These are phyloP conservation scores for Rostratula benghalensis DNA, from an alignment of 2,113 vertebrate species.

Conservation along the genomic window DNA sequence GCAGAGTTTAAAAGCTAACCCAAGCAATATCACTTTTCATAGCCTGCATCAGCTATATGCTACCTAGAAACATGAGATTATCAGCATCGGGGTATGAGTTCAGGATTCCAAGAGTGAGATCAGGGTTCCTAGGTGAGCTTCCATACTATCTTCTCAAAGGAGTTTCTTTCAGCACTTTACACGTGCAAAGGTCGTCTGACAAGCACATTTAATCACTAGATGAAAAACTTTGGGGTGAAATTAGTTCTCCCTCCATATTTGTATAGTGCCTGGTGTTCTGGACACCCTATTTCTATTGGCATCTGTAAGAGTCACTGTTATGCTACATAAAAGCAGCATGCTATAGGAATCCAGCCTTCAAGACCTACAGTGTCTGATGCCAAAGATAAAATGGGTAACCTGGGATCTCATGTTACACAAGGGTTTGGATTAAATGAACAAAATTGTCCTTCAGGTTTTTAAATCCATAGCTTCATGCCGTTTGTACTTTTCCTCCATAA, in stretches of 20 bases:
- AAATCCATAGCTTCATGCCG: background rate
- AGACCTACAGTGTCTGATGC: background rate
- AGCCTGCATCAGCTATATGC: fast-evolving
- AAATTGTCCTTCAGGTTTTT: background rate
- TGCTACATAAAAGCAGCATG: background rate
- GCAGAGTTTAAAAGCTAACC: background rate
- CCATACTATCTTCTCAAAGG: background rate
- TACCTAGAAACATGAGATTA: background rate
- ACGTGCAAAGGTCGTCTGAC: background rate
- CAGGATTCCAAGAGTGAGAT: background rate
- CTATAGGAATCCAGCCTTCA: background rate
- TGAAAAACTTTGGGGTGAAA: background rate
- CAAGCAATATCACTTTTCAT: background rate
- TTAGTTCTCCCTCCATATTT: background rate
- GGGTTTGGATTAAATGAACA: background rate
- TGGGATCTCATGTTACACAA: background rate
- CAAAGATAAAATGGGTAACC: background rate
- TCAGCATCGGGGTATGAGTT: background rate
- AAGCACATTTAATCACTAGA: background rate
- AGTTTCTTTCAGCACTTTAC: background rate
- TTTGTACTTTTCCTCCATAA: background rate
- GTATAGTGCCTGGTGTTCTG: no score
- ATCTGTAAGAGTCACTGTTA: background rate
- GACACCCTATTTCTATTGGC: background rate
- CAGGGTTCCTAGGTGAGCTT: background rate